These are phyloP conservation scores for Sebastes goodei DNA, from an alignment of 2,797 vertebrate species.

Conservation along the genomic window DNA sequence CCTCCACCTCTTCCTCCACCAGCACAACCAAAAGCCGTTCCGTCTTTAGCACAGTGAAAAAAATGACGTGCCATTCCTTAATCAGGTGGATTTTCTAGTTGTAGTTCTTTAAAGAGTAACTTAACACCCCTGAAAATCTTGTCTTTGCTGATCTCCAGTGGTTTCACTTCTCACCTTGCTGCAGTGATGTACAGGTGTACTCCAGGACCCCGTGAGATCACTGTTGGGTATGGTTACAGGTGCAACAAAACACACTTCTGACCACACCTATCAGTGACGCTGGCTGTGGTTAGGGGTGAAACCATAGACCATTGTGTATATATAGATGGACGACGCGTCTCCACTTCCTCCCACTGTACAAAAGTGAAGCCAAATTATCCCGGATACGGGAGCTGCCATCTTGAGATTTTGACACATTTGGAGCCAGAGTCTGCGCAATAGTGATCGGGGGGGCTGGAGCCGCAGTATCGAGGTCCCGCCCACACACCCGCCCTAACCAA, in stretches of 20 bases:
- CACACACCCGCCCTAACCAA: too few species aligned
- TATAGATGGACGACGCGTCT: too few species aligned
- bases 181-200: background rate
- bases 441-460: too few species aligned
- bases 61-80: background rate
- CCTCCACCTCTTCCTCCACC: constrained; percentile 83
- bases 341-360: too few species aligned
- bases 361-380: too few species aligned
- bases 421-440: too few species aligned
- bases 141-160: background rate
- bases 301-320: too few species aligned
- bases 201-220: background rate
- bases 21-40: constrained; percentile 61
- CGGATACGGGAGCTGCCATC: too few species aligned
- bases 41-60: constrained; percentile 61
- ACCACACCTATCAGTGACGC: background rate
- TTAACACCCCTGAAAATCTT: background rate
- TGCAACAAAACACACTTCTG: background rate
- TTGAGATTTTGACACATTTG: too few species aligned
- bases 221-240: too few species aligned
- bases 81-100: background rate
- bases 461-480: too few species aligned
- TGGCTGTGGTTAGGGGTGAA: background rate
- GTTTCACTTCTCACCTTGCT: background rate
- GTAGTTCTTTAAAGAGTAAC: background rate